Evolutionary conservation across 2,113 vertebrate species (phyloP).

Genomic region (Callipepla californica): DNA sequence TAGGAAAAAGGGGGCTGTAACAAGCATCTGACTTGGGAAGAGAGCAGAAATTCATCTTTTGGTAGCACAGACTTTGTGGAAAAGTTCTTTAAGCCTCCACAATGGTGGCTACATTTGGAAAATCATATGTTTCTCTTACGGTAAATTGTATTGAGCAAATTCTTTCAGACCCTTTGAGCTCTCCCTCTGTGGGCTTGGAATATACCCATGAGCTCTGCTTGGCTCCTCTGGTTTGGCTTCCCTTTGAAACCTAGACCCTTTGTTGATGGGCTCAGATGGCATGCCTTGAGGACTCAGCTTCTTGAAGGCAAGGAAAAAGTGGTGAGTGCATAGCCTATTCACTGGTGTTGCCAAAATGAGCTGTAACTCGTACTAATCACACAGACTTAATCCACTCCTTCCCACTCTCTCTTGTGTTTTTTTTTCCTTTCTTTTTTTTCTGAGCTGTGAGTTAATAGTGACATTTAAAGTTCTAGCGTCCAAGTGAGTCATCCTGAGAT

Average conservation of each 20-base stretch:
- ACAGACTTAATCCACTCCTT: background rate
- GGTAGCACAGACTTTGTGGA: background rate
- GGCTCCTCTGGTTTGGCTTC: conserved; percentile 51
- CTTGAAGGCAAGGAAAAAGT: conserved; percentile 1
- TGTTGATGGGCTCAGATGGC: background rate
- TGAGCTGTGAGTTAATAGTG: conserved; percentile 20
- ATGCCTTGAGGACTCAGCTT: conserved; percentile 14
- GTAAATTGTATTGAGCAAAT: conserved; percentile 37
- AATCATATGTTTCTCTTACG: background rate
- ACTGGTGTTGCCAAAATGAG: conserved; percentile 19
- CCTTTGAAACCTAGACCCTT: background rate
- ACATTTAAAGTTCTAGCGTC: conserved; percentile 47
- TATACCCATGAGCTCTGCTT: conserved; percentile 30
- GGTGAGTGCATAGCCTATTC: background rate
- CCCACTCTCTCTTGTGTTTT: background rate
- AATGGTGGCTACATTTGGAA: conserved; percentile 24
- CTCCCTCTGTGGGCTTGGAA: conserved; percentile 47
- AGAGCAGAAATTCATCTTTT: background rate
- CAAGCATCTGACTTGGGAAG: background rate
- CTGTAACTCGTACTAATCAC: conserved; percentile 16
- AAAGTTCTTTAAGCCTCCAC: background rate
- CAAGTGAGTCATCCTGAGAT: conserved; percentile 34
- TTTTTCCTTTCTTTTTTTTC: background rate
- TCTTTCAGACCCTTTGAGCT: conserved; percentile 32
- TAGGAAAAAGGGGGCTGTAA: background rate